phyloP scores from a whole-genome alignment of 2,797 vertebrate genomes.

The Nothura maculosa region DNA sequence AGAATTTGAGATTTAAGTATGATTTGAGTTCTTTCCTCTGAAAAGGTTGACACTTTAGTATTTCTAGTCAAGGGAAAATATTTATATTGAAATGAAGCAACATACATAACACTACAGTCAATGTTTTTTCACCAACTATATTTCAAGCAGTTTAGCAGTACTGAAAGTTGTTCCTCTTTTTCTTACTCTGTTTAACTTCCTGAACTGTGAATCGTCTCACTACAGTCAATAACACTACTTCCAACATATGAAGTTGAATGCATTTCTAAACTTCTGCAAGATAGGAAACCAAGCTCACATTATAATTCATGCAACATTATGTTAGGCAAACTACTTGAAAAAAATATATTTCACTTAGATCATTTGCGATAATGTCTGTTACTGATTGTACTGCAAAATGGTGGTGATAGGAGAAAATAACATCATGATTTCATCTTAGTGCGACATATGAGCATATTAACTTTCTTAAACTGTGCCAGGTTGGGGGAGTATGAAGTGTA shows the following conservation, averaged over 20 bases:
- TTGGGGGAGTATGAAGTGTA: neutral
- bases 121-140: neutral
- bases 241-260: neutral
- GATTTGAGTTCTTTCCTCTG: conserved; percentile 27
- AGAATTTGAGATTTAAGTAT: conserved; percentile 52
- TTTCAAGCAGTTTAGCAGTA: neutral
- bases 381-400: conserved; percentile 16
- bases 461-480: neutral
- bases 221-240: neutral
- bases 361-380: neutral
- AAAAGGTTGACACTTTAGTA: neutral
- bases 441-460: neutral
- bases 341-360: conserved; percentile 26
- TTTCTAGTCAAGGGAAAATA: conserved; percentile 21
- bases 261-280: neutral
- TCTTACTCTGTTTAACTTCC: neutral
- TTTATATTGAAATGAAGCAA: neutral
- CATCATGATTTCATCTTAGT: neutral
- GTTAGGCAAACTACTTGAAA: neutral
- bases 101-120: neutral
- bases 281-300: neutral
- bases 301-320: neutral
- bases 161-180: neutral
- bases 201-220: neutral
- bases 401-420: neutral